Evolutionary conservation across 2,888 invertebrate species (phyloP), one percentile per base, ranked within the genome.

Genomic region (Agapostemon virescens): DNA sequence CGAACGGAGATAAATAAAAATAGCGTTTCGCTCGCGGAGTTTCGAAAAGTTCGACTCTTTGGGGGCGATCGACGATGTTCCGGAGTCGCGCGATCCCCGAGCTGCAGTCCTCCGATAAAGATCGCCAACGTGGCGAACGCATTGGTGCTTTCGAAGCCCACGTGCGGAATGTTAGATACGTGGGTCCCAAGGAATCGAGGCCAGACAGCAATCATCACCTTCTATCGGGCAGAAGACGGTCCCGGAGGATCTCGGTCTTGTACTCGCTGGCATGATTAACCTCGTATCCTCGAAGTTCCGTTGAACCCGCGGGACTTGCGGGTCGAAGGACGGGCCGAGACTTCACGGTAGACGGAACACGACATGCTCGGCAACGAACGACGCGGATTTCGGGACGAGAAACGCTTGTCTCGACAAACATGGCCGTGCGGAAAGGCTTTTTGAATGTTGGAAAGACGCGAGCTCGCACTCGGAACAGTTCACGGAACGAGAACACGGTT

Each of bases 351-450:
- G 45, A 74, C 33, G 67, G 66, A 45, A 69, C 79, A 77, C 78
- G 69, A 67, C 74, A 52, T 63, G 38, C 71, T 73, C 82, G 84
- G 71, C 80, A 84, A 83, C 77, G 80, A 77, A 81, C 69, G 80
- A 82, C 76, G 77, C 76, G 74, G 74, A 81, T 83, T 81, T 84
- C 74, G 79, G 49, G 36, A 33, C 69, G 73, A 81, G 83, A 85
- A 86, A 83, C 85, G 83, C 78, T 86, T 78, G 80, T 79, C 82
- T 84, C 85, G 83, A 82, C 90, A 91, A 91, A 91, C 89, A 92
- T 92, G 91, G 91, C 91, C 90, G 90, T 84, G 85, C 76, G 45
- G 74, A 74, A 83, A 66, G 79, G 74, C 68, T 73, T 84, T 87
- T 86, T 74, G 73, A 74, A 69, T 64, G 81, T 67, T 78, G 67